These are phyloP conservation scores for Phenganax stokvisi DNA, from an alignment of 92 coral and sea anemone species.

Conservation along the genomic window DNA sequence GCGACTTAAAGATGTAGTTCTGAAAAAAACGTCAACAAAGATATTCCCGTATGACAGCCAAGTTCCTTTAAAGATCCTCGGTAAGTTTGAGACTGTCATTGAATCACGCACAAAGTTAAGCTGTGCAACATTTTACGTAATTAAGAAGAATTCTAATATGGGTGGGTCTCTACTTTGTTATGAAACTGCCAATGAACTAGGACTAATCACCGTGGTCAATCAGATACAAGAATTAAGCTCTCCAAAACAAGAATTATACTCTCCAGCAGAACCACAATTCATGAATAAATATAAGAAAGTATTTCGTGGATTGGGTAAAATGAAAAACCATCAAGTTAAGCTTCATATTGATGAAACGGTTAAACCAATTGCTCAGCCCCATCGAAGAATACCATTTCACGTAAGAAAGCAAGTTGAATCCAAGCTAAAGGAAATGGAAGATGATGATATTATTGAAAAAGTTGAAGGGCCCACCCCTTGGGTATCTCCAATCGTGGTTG, in stretches of 20 bases:
- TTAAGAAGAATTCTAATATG: not conserved
- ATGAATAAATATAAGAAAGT: not conserved
- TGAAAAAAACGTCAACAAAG: slow-evolving; percentile 46
- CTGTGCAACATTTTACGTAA: slow-evolving; percentile 18
- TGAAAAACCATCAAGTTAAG: slow-evolving; percentile 12
- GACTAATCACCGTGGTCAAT: slow-evolving; percentile 8
- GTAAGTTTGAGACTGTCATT: slow-evolving; percentile 54
- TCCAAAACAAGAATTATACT: not conserved
- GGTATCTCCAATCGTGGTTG: slow-evolving; percentile 28
- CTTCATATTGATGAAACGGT: slow-evolving; percentile 16
- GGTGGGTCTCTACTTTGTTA: slow-evolving; percentile 25
- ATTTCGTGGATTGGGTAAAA: slow-evolving; percentile 8
- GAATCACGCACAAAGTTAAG: not conserved
- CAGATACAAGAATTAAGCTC: not conserved
- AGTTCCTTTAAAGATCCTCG: slow-evolving; percentile 16
- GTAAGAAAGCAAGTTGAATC: slow-evolving; percentile 11
- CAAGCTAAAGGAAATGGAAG: slow-evolving; percentile 26
- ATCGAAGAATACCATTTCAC: slow-evolving; percentile 22
- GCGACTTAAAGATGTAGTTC: slow-evolving; percentile 9
- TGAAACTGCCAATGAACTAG: slow-evolving; percentile 25
- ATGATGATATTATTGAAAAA: slow-evolving; percentile 24
- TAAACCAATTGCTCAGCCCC: slow-evolving; percentile 29
- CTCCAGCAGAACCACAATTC: not conserved
- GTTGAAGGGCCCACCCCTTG: slow-evolving; percentile 24
- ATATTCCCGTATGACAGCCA: slow-evolving; percentile 33